Evolutionary conservation across 1,140 invertebrate species (phyloP), one percentile per base, ranked within the genome.

Genomic region (Charaxes varanes): DNA sequence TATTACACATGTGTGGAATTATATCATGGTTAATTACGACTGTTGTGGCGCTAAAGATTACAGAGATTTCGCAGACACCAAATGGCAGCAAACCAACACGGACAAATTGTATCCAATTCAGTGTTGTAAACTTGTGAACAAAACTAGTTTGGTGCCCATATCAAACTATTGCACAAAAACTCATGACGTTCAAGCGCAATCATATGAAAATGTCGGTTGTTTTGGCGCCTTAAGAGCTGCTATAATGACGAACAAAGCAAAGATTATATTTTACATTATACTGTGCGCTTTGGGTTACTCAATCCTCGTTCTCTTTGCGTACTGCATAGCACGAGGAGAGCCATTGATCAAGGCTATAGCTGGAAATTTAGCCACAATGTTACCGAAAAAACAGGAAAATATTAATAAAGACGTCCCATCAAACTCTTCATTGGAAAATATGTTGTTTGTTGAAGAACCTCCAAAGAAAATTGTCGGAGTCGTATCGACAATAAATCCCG

Each of bases 1-100:
- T 0, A 63, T 78, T 12, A 72, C 69, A 0, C 38, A 57, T 13
- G 14, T 72, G 4, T 77, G 60, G 64, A 40, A 82, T 28, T 62
- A 77, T 23, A 31, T 78, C 7, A 83, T 83, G 78, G 36, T 77
- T 4, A 62, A 63, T 1, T 71, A 72, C 19, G 60, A 80, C 42
- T 82, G 78, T 30, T 82, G 78, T 28, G 78, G 78, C 1, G 62
- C 57, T 0, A 36, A 60, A 2, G 32, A 41, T 21, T 80, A 65
- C 14, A 58, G 22, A 36, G 72, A 82, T 27, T 82, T 82, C 24
- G 17, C 45, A 6, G 36, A 53, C 10, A 53, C 71, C 0, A 38
- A 55, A 11, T 82, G 78, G 78, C 51, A 60, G 6, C 56, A 53
- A 34, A 6, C 26, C 1, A 64, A 78, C 46, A 42, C 47, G 5